Evolutionary conservation across 92 coral and sea anemone species (phyloP), one percentile per base, ranked within the genome.

Genomic region (Siderastrea radians): DNA sequence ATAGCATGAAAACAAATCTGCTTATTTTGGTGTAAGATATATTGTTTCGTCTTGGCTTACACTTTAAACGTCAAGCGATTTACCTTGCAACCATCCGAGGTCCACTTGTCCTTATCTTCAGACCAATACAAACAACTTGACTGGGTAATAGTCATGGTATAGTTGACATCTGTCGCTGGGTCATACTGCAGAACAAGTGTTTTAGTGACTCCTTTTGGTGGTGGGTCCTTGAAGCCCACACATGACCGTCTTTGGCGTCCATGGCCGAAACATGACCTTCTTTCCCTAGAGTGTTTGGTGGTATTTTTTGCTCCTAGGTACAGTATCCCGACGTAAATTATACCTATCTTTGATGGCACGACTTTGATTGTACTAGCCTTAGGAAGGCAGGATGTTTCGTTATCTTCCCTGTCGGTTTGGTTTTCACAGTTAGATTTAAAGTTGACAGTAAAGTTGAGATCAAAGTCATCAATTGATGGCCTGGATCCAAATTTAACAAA

Each of bases 81-180:
- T 76, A 85, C 89, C 88, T 72, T 80, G 69, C 95, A 92, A 12
- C 93, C 95, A 16, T 78, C 84, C 0, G 86, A 51, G 6, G 84
- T 51, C 95, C 95, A 92, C 19, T 60, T 80, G 59, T 92, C 82
- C 8, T 80, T 76, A 3, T 65, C 79, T 61, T 79, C 90, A 17
- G 89, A 85, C 93, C 93, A 92, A 64, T 84, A 92, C 68, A 78
- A 53, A 75, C 95, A 92, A 53, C 83, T 80, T 61, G 90, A 68
- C 6, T 89, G 92, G 7, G 50, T 75, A 55, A 89, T 78, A 5
- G 47, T 8, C 72, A 92, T 46, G 10, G 92, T 84, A 80, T 89
- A 92, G 90, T 92, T 89, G 8, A 81, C 75, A 60, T 91, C 93
- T 54, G 93, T 81, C 0, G 54, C 14, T 47, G 91, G 91, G 59